A percentile compares a stretch with the other conserved stretches of the same genome.
These are phyloP conservation scores for Pangasius sanitwongsei DNA, from an alignment of 2,797 vertebrate species.

Conservation along the genomic window DNA sequence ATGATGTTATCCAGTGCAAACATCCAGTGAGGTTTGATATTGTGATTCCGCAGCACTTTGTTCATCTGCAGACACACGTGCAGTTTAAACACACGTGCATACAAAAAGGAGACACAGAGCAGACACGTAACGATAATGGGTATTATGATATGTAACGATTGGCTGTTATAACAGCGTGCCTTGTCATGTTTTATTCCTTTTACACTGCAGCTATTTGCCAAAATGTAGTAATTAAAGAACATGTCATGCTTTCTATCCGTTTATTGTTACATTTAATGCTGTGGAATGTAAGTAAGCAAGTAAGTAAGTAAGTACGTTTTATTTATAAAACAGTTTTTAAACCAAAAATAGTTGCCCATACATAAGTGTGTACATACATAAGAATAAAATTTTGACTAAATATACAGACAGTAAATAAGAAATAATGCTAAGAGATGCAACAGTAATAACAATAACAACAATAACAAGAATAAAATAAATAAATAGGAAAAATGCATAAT, in stretches of 20 bases:
- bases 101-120: neutral
- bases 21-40: slow-evolving; percentile 99
- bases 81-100: neutral
- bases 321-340: too few species aligned
- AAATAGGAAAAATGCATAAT: too few species aligned
- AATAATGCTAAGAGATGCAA: too few species aligned
- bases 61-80: slow-evolving; percentile 82
- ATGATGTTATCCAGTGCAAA: slow-evolving; percentile 98
- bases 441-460: too few species aligned
- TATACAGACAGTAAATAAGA: too few species aligned
- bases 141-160: neutral
- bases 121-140: neutral
- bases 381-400: too few species aligned
- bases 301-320: too few species aligned
- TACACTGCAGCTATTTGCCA: neutral
- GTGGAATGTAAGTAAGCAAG: too few species aligned
- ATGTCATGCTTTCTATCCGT: neutral
- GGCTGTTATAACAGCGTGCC: neutral
- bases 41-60: slow-evolving; percentile 97
- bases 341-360: too few species aligned
- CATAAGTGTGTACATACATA: too few species aligned
- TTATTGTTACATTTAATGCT: neutral
- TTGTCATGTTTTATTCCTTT: neutral
- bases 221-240: too few species aligned
- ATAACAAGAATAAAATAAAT: too few species aligned